These are phyloP conservation scores for Folsomia candida DNA, from an alignment of 2,888 invertebrate species.

Conservation along the genomic window DNA sequence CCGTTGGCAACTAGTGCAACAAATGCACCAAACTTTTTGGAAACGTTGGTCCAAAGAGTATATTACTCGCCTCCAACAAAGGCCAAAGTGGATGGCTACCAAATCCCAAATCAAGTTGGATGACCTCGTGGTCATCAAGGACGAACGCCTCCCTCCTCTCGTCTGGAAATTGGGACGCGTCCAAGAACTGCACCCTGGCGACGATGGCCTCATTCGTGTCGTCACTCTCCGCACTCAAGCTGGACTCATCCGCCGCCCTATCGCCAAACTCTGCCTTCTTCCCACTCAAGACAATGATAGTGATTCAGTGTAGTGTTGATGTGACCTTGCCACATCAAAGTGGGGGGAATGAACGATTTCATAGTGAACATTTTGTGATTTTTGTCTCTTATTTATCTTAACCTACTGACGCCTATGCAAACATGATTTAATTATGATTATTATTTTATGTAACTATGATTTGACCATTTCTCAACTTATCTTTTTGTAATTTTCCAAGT, in stretches of 20 bases:
- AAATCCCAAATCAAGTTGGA: constrained; percentile 12
- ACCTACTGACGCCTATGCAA: no score
- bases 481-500: no score
- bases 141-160: constrained; percentile 21
- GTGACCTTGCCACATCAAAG: no score
- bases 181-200: constrained; percentile 48
- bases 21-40: constrained; percentile 27
- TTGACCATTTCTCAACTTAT: no score
- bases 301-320: no score
- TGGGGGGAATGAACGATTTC: no score
- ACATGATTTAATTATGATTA: no score
- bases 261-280: constrained; percentile 30
- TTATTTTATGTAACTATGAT: no score
- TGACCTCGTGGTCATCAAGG: constrained; percentile 30
- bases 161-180: constrained; percentile 50
- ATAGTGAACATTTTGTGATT: no score
- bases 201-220: constrained; percentile 50
- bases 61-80: constrained; percentile 25
- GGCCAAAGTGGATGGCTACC: constrained; percentile 21
- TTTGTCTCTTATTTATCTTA: no score
- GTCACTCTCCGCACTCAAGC: constrained; percentile 49
- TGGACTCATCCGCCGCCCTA: constrained; percentile 29
- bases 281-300: no score
- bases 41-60: constrained; percentile 30
- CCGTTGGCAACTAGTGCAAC: constrained; percentile 27